Conservation (phyloP, 2,113 vertebrate genomes). For the Amia ocellicauda region DNA sequence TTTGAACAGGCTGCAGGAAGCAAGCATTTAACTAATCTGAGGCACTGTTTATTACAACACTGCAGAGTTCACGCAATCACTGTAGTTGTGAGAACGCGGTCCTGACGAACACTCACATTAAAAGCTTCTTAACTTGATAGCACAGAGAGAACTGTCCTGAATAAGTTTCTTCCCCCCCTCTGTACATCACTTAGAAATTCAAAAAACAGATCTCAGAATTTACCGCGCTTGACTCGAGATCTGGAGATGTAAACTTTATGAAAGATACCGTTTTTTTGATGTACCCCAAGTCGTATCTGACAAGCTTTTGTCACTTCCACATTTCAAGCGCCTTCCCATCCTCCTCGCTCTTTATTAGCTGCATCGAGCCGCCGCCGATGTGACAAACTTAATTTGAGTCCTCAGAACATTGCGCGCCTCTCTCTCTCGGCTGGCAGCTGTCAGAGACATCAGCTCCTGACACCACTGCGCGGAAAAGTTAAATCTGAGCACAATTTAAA, state of each 20-base stretch:
- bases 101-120: too few species aligned
- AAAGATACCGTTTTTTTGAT: constrained; percentile 52
- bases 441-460: constrained; percentile 61
- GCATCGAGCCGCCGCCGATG: constrained; percentile 58
- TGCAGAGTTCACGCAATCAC: too few species aligned
- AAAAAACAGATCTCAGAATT: constrained; percentile 50
- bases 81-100: too few species aligned
- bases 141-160: too few species aligned
- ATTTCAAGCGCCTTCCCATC: constrained; percentile 41
- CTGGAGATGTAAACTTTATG: constrained; percentile 54
- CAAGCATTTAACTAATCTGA: too few species aligned
- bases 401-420: constrained; percentile 58
- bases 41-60: too few species aligned
- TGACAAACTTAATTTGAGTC: constrained; percentile 66
- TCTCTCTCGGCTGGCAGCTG: constrained; percentile 71
- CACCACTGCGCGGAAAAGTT: constrained; percentile 51
- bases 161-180: constrained; percentile 29
- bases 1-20: too few species aligned
- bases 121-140: too few species aligned
- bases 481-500: constrained; percentile 62
- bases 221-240: constrained; percentile 45
- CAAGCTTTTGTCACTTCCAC: constrained; percentile 57
- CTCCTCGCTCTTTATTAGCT: constrained; percentile 60
- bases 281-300: constrained; percentile 53
- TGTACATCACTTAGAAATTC: constrained; percentile 45